Base-by-base conservation (phyloP, 92 coral and sea anemone genomes). In the Porites cylindrica region DNA sequence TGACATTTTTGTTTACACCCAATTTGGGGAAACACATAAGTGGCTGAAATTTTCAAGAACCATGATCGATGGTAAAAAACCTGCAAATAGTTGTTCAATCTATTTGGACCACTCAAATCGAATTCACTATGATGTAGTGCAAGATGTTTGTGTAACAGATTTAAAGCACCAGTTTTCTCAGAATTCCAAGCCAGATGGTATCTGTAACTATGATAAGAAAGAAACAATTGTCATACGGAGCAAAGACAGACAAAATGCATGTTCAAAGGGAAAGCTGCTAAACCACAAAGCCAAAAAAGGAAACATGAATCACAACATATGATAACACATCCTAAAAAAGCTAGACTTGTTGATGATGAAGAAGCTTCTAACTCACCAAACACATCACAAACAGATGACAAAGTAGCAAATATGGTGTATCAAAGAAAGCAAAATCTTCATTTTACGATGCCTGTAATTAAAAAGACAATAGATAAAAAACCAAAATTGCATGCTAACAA, bases 111-210 rank as follows among this genome's bases (percentile, higher is more conserved):
- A 93, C 76, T 76, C 96, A 9, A 73, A 73, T 76, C 89, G 93
- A 80, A 72, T 85, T 29, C 96, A 88, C 82, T 91, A 88, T 88
- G 96, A 94, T 89, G 89, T 91, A 83, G 96, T 94, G 5, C 85
- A 85, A 6, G 89, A 91, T 91, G 73, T 68, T 29, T 47, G 32
- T 66, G 66, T 76, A 65, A 80, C 83, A 38, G 76, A 89, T 68
- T 70, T 89, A 74, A 82, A 89, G 32, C 47, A 89, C 65, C 24
- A 23, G 24, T 23, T 23, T 23, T 23, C 24, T 23, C 24, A 23
- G 24, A 23, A 23, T 23, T 23, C 24, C 24, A 23, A 23, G 24
- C 67, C 92, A 65, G 53, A 10, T 56, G 92, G 92, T 66, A 62
- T 82, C 58, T 89, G 77, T 76, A 77, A 83, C 62, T 85, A 89